Evolutionary conservation across 2,113 vertebrate genomes (phyloP), one percentile per base, ranked within the genome.

Genomic region (Aldabrachelys gigantea): DNA sequence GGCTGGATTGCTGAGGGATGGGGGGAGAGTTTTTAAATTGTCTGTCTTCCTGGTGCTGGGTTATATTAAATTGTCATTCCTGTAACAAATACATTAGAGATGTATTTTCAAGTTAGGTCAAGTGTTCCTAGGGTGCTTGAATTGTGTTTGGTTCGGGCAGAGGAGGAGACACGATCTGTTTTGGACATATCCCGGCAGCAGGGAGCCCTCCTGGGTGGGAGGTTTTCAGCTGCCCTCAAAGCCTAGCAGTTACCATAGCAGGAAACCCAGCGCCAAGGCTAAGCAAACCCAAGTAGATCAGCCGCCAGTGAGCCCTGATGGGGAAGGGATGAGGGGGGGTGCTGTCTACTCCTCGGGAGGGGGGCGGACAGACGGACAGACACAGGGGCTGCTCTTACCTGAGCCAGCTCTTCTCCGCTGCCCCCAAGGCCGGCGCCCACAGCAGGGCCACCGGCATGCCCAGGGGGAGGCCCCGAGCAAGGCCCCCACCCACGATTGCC

Each of bases 381-480:
- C 54, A 4, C 59, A 3, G 5, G 29, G 59, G 29, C 59, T 62
- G 54, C 59, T 31, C 59, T 31, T 17, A 69, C 35, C 65, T 69
- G 35, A 69, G 17, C 35, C 5, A 17, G 16, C 17, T n/a, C 35
- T 17, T n/a, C 35, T 69, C 65, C 65, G 7, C 35, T 35, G 65
- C 65, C 65, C 65, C 65, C 35, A 69, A 1, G 16, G 31, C 59
- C 13, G 17, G 31, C 3, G 17, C 65, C 35, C 65, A 69, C 3
- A 69, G 65, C 65, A n/a, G 65, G 65, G 65, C 65, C 8, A n/a
- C 35, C 35, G 16, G 16, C 65, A n/a, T 1, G 6, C 14, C 65
- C 17, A 8, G 35, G 16, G 65, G 65, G 35, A n/a, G 4, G 2
- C 8, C 62, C 8, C 3, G 31, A 3, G 16, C 62, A 3, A 1